Evolutionary conservation across 64 coral and sea anemone species (phyloP).

Genomic region (Dendronephthya gigantea): DNA sequence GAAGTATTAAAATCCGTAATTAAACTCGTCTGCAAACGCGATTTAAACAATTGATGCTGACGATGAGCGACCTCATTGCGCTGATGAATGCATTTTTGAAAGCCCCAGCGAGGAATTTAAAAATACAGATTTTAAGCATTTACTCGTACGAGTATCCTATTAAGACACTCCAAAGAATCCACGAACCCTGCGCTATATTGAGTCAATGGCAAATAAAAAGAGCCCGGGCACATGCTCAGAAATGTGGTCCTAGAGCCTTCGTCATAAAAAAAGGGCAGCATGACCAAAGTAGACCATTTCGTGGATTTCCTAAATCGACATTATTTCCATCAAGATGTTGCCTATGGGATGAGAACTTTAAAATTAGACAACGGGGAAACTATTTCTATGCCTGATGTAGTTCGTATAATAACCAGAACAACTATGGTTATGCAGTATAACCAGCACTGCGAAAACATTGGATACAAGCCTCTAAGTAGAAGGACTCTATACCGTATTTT

Average conservation of each 20-base stretch:
- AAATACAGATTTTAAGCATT: slow-evolving; percentile 18
- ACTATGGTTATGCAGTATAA: neutral
- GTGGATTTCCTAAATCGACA: neutral
- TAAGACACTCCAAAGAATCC: neutral
- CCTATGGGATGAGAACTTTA: neutral
- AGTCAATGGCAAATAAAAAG: slow-evolving; percentile 27
- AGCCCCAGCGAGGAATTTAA: neutral
- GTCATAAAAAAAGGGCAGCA: neutral
- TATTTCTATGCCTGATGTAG: neutral
- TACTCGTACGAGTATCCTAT: neutral
- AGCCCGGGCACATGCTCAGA: neutral
- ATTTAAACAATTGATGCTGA: too few species aligned
- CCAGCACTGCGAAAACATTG: neutral
- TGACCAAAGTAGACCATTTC: neutral
- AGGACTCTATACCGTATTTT: neutral
- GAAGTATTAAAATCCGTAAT: too few species aligned
- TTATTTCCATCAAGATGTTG: neutral
- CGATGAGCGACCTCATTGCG: neutral
- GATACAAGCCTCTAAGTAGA: neutral
- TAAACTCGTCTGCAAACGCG: too few species aligned
- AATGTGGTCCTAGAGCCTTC: neutral
- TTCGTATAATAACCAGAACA: neutral
- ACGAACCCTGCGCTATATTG: neutral
- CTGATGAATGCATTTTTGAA: neutral
- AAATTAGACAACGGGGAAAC: neutral